Percentiles rank a stretch among this genome's conserved stretches.
Conservation (phyloP, 2,888 invertebrate species). For the Cybosia mesomella region DNA sequence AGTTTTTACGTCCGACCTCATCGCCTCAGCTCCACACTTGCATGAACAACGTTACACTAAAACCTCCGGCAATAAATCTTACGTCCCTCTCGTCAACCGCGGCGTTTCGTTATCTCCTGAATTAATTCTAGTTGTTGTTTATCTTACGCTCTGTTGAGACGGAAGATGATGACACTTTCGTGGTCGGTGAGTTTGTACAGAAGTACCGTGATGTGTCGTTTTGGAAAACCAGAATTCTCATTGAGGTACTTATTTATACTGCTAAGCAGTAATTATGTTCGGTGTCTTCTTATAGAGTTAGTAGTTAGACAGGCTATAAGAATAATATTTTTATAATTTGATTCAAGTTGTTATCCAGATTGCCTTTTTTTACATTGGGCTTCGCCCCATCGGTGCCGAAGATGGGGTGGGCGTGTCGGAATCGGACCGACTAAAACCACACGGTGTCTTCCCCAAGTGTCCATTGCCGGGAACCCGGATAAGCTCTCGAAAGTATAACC, state of each 20-base stretch:
- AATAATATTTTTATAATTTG: background rate
- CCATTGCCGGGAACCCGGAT: too few species aligned
- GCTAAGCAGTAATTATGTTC: background rate
- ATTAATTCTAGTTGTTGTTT: constrained; percentile 23
- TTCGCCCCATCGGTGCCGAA: too few species aligned
- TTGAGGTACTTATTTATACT: background rate
- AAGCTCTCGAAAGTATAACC: too few species aligned
- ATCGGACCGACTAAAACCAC: too few species aligned
- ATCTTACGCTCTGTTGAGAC: constrained; percentile 10
- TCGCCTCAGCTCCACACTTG: background rate
- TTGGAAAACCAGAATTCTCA: background rate
- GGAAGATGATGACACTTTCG: constrained; percentile 18
- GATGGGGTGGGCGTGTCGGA: too few species aligned
- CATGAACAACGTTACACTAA: constrained; percentile 12
- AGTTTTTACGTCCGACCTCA: constrained; percentile 7
- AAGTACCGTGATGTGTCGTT: background rate
- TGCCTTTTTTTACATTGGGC: too few species aligned
- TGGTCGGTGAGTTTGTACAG: background rate
- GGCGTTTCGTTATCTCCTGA: constrained; percentile 18
- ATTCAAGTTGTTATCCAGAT: background rate
- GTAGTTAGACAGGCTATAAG: too few species aligned
- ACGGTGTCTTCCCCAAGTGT: too few species aligned
- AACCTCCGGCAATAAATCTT: constrained; percentile 22
- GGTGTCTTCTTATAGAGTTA: background rate
- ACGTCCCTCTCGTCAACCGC: constrained; percentile 17